Evolutionary conservation across 30 jellyfish, hydroid and myxozoan genomes (phyloP).

Genomic region (Rhopilema esculentum): DNA sequence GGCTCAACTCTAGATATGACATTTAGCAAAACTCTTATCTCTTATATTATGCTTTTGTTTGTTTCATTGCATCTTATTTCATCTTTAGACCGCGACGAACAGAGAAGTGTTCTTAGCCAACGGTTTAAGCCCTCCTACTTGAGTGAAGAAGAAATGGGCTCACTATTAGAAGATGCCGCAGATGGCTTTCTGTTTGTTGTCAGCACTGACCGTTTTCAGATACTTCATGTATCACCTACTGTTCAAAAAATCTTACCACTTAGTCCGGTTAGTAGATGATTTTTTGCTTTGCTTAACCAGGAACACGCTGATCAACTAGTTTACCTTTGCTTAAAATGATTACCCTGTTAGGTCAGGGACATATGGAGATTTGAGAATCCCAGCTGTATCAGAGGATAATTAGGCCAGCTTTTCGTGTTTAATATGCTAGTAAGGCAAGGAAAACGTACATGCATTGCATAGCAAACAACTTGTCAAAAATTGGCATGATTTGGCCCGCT

Average conservation of each 20-base stretch:
- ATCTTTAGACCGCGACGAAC: conserved; percentile 45
- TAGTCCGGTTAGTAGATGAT: conserved; percentile 45
- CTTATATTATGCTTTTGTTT: neutral
- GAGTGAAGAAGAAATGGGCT: conserved; percentile 53
- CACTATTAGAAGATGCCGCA: conserved; percentile 56
- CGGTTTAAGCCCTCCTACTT: conserved; percentile 55
- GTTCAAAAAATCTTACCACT: conserved; percentile 11
- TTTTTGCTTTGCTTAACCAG: neutral
- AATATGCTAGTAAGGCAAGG: neutral
- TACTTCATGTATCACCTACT: conserved; percentile 53
- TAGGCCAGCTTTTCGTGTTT: neutral
- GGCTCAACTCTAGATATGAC: too few species aligned
- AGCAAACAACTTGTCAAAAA: too few species aligned
- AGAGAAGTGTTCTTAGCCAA: conserved; percentile 11
- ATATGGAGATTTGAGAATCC: neutral
- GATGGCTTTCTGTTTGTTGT: conserved; percentile 59
- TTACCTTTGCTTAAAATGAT: too few species aligned
- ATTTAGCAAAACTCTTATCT: too few species aligned
- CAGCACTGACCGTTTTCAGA: conserved; percentile 62
- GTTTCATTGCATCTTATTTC: neutral
- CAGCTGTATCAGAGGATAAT: neutral
- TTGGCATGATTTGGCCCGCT: too few species aligned
- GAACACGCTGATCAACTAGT: too few species aligned
- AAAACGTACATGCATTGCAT: too few species aligned
- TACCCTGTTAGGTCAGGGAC: too few species aligned